Evolutionary conservation across 2,888 invertebrate genomes (phyloP), one percentile per base, ranked within the genome.

Genomic region (Macaria liturata): DNA sequence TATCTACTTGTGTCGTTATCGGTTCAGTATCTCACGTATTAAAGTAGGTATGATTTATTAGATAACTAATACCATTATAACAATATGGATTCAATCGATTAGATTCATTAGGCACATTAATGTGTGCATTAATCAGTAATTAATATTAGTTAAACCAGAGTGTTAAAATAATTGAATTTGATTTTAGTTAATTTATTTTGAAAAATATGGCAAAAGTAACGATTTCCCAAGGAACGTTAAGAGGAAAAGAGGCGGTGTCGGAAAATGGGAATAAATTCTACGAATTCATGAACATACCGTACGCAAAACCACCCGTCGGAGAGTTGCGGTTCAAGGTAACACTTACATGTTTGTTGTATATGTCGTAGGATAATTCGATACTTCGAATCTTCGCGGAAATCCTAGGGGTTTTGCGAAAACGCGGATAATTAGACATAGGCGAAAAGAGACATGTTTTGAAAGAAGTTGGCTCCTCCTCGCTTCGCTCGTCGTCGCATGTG

Each of bases 221-320:
- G 44, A 76, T 84, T 42, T 58, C 70, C 3, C 78, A 89, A 69
- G 92, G 93, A 1, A 69, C 60, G 44, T 61, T 93, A 7, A 74
- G 66, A 59, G 92, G 92, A 0, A 76, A 74, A 32, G 75, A 74
- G 65, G 62, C 80, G 56, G 72, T 66, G 50, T 88, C 87, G 3
- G 78, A 77, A 46, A 80, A 74, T 61, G 89, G 86, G 48, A 75
- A 80, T 39, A 72, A 80, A 61, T 91, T 91, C 65, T 83, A 77
- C 52, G 88, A 87, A 34, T 93, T 92, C 67, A 68, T 88, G 49
- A 84, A 88, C 9, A 84, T 93, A 52, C 93, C 93, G 0, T 94
- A 93, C 64, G 94, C 93, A 0, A 84, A 87, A 57, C 92, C 93
- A 32, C 93, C 93, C 0, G 45, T 93, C 2, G 93, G 83, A 49